Conservation (phyloP, 2,797 vertebrate species). For the Lutjanus campechanus region DNA sequence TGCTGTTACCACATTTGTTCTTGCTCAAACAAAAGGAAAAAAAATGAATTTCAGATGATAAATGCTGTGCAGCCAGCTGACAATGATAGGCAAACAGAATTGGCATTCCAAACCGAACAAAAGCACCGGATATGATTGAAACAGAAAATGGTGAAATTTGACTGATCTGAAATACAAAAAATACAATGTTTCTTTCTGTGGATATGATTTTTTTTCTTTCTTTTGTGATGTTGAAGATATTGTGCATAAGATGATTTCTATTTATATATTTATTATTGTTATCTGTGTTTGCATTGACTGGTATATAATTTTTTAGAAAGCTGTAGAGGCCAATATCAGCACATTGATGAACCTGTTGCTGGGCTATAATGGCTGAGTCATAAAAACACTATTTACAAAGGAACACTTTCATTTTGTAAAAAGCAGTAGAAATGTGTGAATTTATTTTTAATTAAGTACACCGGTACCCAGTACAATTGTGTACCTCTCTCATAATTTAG, state of each 20-base stretch:
- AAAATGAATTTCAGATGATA: not conserved
- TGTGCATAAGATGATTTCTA: not conserved
- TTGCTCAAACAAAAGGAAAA: not conserved
- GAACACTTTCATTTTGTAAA: not conserved
- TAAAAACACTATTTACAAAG: not conserved
- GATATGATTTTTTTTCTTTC: not conserved
- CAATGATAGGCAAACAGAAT: conserved; percentile 22
- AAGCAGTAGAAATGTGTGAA: not conserved
- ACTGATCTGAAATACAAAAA: not conserved
- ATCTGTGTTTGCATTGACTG: not conserved
- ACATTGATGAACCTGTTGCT: conserved; percentile 12
- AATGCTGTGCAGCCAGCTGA: conserved; percentile 16
- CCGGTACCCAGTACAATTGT: not conserved
- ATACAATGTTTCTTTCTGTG: not conserved
- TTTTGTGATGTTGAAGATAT: not conserved
- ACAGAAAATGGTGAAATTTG: not conserved
- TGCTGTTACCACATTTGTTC: conserved; percentile 16
- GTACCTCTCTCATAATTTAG: not conserved
- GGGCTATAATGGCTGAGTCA: not conserved
- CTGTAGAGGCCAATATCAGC: not conserved
- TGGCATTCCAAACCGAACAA: conserved; percentile 17
- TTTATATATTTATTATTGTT: not conserved
- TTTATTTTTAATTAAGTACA: not conserved
- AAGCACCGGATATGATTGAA: conserved; percentile 18
- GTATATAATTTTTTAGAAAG: not conserved